phyloP scores from a whole-genome alignment of 2,113 vertebrate genomes.

The Corapipo altera region DNA sequence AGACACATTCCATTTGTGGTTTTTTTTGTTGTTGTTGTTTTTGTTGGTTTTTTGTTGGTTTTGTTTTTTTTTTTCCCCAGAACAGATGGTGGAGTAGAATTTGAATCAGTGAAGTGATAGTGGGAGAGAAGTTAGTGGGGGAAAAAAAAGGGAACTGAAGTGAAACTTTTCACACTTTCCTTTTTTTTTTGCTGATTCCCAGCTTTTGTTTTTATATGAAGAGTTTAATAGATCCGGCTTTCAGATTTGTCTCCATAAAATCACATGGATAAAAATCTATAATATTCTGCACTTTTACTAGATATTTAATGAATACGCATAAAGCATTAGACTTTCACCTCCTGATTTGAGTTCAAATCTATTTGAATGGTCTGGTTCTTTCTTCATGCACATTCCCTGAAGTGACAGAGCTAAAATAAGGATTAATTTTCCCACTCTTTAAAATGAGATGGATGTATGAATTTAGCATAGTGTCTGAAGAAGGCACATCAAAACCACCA shows the following conservation, averaged over 20 bases:
- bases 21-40: no score
- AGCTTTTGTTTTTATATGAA: slow-evolving; percentile 41
- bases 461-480: slow-evolving; percentile 10
- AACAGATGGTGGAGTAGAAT: slow-evolving; percentile 57
- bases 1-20: slow-evolving; percentile 1
- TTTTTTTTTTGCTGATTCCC: slow-evolving; percentile 24
- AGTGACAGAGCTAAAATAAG: background rate
- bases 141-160: background rate
- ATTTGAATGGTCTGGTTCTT: slow-evolving; percentile 26
- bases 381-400: background rate
- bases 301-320: background rate
- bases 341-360: slow-evolving; percentile 10
- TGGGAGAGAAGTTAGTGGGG: slow-evolving; percentile 9
- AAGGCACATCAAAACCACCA: background rate
- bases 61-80: background rate
- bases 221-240: slow-evolving; percentile 31
- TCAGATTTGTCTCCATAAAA: slow-evolving; percentile 30
- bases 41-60: no score
- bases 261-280: background rate
- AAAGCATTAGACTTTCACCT: slow-evolving; percentile 12
- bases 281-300: slow-evolving; percentile 24
- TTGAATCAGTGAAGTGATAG: slow-evolving; percentile 38
- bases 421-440: slow-evolving; percentile 36
- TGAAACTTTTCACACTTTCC: slow-evolving; percentile 42
- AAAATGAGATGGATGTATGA: slow-evolving; percentile 9